Evolutionary conservation across 1,140 invertebrate genomes (phyloP).

Genomic region (Drosophila bocqueti): DNA sequence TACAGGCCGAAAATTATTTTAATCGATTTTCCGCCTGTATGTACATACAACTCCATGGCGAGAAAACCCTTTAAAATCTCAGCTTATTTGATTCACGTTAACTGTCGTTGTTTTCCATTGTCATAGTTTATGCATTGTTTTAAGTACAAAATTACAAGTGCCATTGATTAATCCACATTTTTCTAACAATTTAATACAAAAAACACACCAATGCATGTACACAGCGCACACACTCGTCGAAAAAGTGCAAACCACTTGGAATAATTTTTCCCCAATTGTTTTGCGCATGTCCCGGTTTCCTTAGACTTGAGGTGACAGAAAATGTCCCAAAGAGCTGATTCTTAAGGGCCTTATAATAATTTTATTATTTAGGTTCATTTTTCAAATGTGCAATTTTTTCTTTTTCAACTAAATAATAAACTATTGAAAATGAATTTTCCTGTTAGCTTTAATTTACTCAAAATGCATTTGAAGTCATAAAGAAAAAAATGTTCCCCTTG

Average conservation of each 20-base stretch:
- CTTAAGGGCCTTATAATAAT: neutral
- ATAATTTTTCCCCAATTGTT: slow-evolving; percentile 10
- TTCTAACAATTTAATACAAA: slow-evolving; percentile 32
- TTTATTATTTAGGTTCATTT: neutral
- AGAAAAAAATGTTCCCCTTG: no score
- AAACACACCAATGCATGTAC: slow-evolving; percentile 43
- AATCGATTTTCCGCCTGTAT: slow-evolving; percentile 38
- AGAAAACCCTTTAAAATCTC: slow-evolving; percentile 3
- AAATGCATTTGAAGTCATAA: no score
- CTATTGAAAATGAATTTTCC: no score
- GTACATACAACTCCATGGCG: slow-evolving; percentile 15
- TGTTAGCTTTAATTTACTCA: no score
- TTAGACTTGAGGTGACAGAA: slow-evolving; percentile 19
- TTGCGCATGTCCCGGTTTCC: slow-evolving; percentile 23
- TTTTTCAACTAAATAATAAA: neutral
- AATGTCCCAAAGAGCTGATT: slow-evolving; percentile 15
- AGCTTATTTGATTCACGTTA: slow-evolving; percentile 12
- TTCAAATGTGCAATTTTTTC: neutral
- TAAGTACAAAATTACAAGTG: neutral
- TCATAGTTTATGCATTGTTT: slow-evolving; percentile 9
- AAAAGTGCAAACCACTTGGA: slow-evolving; percentile 38
- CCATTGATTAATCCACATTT: slow-evolving; percentile 35
- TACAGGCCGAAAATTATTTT: slow-evolving; percentile 32
- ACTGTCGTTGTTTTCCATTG: slow-evolving; percentile 7
- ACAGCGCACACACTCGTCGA: slow-evolving; percentile 42